These are phyloP conservation scores for Littorina saxatilis DNA, from an alignment of 1,140 invertebrate genomes.

Conservation along the genomic window DNA sequence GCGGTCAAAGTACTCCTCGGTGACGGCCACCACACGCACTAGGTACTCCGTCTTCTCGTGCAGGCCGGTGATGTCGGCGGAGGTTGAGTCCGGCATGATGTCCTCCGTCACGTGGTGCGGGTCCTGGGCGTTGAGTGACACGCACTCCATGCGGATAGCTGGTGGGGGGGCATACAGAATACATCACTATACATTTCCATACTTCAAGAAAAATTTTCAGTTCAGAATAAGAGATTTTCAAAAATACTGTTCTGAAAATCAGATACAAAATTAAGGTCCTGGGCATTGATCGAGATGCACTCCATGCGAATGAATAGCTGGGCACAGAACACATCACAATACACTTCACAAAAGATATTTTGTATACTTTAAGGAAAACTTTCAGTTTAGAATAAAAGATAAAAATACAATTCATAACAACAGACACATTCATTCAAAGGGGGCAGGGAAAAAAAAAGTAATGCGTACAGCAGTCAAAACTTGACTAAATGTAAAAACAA, in stretches of 20 bases:
- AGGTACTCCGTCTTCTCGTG: conserved; percentile 73
- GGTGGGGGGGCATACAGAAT: conserved; percentile 7
- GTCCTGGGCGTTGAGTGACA: conserved; percentile 65
- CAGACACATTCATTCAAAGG: neutral
- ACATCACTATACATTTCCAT: too few relatives aligned
- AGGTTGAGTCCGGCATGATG: conserved; percentile 68
- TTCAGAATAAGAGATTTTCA: too few relatives aligned
- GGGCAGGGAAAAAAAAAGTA: neutral
- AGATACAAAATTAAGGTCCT: conserved; percentile 58
- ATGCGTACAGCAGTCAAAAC: neutral
- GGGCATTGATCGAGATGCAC: conserved; percentile 66
- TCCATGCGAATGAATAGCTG: conserved; percentile 70
- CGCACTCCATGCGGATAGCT: conserved; percentile 73
- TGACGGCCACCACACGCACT: conserved; percentile 72
- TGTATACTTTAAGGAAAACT: too few relatives aligned
- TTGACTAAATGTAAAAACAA: too few relatives aligned
- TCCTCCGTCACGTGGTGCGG: conserved; percentile 64
- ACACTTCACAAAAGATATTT: too few relatives aligned
- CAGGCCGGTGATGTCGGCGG: conserved; percentile 66
- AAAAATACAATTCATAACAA: neutral
- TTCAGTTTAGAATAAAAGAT: too few relatives aligned
- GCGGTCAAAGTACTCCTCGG: conserved; percentile 75
- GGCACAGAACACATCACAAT: too few relatives aligned
- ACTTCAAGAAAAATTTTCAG: too few relatives aligned
- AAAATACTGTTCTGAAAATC: too few relatives aligned